A percentile compares a stretch with the other conserved stretches of the same genome.
phyloP scores from a whole-genome alignment of 1,140 invertebrate species.

The Drosophila subobscura region DNA sequence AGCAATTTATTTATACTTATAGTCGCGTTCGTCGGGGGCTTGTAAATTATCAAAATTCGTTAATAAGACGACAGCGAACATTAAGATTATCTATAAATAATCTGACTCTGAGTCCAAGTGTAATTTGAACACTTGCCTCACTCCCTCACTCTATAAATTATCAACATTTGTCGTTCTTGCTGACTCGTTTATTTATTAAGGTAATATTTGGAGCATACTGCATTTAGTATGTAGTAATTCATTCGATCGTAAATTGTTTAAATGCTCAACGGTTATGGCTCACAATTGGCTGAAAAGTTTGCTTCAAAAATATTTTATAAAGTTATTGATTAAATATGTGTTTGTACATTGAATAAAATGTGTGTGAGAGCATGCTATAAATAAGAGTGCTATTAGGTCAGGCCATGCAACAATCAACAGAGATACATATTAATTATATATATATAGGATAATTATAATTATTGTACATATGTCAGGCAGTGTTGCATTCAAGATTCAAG shows the following conservation, averaged over 20 bases:
- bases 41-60: conserved; percentile 68
- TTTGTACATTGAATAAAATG: conserved; percentile 4
- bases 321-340: conserved; percentile 17
- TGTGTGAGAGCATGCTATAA: conserved; percentile 19
- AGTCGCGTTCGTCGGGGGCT: conserved; percentile 26
- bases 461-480: conserved; percentile 28
- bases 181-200: background rate
- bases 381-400: conserved; percentile 19
- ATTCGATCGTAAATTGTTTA: conserved; percentile 18
- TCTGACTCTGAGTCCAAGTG: conserved; percentile 24
- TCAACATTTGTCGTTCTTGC: conserved; percentile 10
- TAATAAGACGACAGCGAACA: conserved; percentile 57
- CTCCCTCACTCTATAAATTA: conserved; percentile 48
- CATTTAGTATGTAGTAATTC: conserved; percentile 14
- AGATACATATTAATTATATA: conserved; percentile 7
- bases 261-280: conserved; percentile 26
- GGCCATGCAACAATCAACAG: conserved; percentile 42
- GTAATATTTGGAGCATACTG: conserved; percentile 8
- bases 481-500: conserved; percentile 2
- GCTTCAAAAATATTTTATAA: conserved; percentile 2
- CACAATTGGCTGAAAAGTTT: conserved; percentile 54
- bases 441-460: conserved; percentile 1
- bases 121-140: conserved; percentile 32
- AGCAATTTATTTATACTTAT: conserved; percentile 49
- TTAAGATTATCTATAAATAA: conserved; percentile 72